These are phyloP conservation scores for Cantharis rufa DNA, from an alignment of 2,888 invertebrate species.

Conservation along the genomic window DNA sequence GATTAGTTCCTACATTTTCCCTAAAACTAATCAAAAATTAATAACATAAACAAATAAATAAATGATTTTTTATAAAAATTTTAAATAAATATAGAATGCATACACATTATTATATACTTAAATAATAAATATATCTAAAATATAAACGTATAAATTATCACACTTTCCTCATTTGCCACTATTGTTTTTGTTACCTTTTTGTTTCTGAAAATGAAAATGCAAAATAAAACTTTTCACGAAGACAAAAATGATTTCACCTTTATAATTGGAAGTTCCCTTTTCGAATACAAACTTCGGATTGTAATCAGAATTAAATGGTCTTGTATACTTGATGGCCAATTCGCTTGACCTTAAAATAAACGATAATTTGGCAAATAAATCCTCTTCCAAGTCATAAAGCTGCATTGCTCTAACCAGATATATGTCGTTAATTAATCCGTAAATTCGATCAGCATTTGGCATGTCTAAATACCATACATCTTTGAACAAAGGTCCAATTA, in stretches of 20 bases:
- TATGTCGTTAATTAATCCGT: constrained; percentile 43
- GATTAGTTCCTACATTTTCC: no score
- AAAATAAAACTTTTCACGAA: not conserved
- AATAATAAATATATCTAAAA: not conserved
- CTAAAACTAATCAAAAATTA: no score
- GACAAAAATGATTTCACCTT: not conserved
- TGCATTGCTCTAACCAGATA: constrained; percentile 60
- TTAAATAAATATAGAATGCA: not conserved
- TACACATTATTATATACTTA: not conserved
- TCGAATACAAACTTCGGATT: not conserved
- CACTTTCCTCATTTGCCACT: not conserved
- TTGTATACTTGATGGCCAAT: constrained; percentile 40
- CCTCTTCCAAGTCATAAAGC: constrained; percentile 64
- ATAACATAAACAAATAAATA: no score
- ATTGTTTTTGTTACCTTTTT: not conserved
- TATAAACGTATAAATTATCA: not conserved
- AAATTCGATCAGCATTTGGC: constrained; percentile 44
- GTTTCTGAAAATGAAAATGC: not conserved
- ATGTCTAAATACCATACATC: constrained; percentile 42
- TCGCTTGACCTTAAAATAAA: constrained; percentile 67
- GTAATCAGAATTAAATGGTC: constrained; percentile 9
- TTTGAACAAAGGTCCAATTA: constrained; percentile 20
- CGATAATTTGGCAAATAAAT: constrained; percentile 66
- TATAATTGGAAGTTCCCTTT: not conserved
- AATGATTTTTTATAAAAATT: no score